Evolutionary conservation across 2,797 vertebrate genomes (phyloP).

Genomic region (Cottoperca gobio): DNA sequence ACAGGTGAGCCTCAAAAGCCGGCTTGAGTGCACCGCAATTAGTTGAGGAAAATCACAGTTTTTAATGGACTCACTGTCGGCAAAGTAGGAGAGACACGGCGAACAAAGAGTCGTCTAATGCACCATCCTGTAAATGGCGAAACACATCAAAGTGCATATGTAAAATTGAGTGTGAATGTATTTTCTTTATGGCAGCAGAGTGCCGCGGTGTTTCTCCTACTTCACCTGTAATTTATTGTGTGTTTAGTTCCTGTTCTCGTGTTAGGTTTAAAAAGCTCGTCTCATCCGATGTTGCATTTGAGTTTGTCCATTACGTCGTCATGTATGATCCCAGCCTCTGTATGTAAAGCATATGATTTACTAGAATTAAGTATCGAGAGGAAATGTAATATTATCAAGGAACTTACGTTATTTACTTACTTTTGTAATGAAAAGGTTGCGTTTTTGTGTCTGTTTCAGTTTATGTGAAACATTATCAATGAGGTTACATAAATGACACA

Average conservation of each 20-base stretch:
- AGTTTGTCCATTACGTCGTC: background rate
- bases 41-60: slow-evolving; percentile 55
- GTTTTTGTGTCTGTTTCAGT: background rate
- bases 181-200: slow-evolving; percentile 12
- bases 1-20: slow-evolving; percentile 67
- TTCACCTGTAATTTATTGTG: slow-evolving; percentile 6
- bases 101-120: slow-evolving; percentile 50
- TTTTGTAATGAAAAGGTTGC: background rate
- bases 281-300: background rate
- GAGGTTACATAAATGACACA: background rate
- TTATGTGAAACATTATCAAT: background rate
- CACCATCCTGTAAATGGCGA: slow-evolving; percentile 30
- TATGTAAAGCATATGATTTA: background rate
- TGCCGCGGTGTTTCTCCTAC: background rate
- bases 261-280: background rate
- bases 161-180: slow-evolving; percentile 30
- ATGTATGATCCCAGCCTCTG: background rate
- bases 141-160: slow-evolving; percentile 54
- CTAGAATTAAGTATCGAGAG: background rate
- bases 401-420: too few relatives aligned
- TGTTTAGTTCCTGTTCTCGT: background rate
- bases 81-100: slow-evolving; percentile 33
- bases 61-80: slow-evolving; percentile 59
- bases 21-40: slow-evolving; percentile 72
- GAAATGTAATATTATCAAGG: background rate